Base-by-base conservation (phyloP, 2,888 invertebrate species). In the Andrena camellia region DNA sequence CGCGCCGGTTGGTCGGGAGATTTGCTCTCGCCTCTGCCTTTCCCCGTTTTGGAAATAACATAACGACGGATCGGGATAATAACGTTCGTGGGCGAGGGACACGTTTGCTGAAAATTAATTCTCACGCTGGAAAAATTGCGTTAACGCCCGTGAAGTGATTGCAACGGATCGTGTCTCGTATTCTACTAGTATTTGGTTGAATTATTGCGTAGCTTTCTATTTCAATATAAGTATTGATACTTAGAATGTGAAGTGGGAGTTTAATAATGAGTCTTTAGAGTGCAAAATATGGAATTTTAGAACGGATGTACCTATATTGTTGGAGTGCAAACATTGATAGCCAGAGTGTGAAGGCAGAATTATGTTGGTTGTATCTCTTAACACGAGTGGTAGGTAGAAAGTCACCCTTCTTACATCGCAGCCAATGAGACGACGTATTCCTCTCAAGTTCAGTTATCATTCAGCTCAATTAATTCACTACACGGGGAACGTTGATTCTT, bases 1-100 rank as follows among this genome's bases (percentile, higher is more conserved):
- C 89, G 93, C 94, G 91, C 94, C 94, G 93, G 94, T 93, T 94
- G 94, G 90, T 86, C 90, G 90, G 89, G 91, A 92, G 92, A 94
- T 93, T 92, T 90, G 86, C 89, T 81, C 71, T 57, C 72, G 63
- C 81, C 70, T 68, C 69, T 52, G 50, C 48, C 31, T 54, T 75
- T 73, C 78, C 78, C 60, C 70, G 73, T 69, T 78, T 83, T 82
- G 33, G 78, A 83, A 78, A 83, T 83, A 82, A 82, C 82, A 67
- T 72, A 69, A 73, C 82, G 78, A 59, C 70, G 68, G 78, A 82
- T 78, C 67, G 82, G 59, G 78, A 83, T 74, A 77, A 81, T 83
- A 83, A 81, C 73, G 66, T 35, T 31, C 29, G 50, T 29, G 42
- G 42, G 13, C 71, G 33, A 71, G 75, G 69, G 69, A 77, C 54